A percentile compares a stretch with the other conserved stretches of the same genome.
phyloP scores from a whole-genome alignment of 2,797 vertebrate species.

The Lepus oiostolus region DNA sequence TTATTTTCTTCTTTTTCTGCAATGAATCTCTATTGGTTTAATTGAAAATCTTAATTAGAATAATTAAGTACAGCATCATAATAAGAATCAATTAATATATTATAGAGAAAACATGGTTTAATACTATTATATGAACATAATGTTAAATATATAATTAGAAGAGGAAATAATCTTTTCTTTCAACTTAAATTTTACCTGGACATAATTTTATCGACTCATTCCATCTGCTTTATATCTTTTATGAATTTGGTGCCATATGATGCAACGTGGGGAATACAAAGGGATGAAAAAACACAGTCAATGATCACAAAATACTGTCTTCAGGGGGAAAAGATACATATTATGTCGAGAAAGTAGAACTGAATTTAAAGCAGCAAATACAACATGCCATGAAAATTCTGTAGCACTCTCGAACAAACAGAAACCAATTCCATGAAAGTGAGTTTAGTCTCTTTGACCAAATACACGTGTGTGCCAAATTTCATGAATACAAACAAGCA shows the following conservation, averaged over 20 bases:
- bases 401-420: neutral
- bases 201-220: neutral
- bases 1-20: constrained; percentile 31
- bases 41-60: neutral
- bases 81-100: neutral
- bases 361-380: neutral
- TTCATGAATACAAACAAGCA: neutral
- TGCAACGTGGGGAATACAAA: neutral
- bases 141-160: constrained; percentile 32
- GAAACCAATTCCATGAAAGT: neutral
- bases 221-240: neutral
- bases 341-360: neutral
- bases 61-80: neutral
- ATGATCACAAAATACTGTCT: neutral
- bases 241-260: neutral
- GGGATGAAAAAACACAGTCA: neutral
- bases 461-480: neutral
- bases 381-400: neutral
- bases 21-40: neutral
- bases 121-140: neutral
- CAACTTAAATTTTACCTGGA: neutral
- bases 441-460: neutral
- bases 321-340: neutral
- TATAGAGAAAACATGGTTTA: neutral
- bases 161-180: neutral